Evolutionary conservation across 2,797 vertebrate genomes (phyloP), one percentile per base, ranked within the genome.

Genomic region (Forpus xanthops): DNA sequence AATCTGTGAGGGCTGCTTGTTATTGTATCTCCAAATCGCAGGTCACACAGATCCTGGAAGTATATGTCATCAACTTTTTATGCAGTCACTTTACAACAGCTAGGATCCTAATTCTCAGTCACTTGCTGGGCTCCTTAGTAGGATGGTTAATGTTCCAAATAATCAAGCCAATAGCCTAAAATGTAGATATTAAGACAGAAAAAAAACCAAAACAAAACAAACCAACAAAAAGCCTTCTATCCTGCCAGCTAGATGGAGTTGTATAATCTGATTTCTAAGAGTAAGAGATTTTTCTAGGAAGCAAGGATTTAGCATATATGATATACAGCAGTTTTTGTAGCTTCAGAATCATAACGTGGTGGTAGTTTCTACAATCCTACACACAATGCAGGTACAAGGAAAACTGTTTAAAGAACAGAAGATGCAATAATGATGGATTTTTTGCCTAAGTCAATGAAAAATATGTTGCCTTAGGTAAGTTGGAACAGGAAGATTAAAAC

Each of bases 221-320:
- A 8, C 24, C 15, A 18, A 37, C 24, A 13, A 41, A 58, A 37
- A 9, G 1, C 41, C 19, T 52, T 71, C 33, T 39, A 80, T 47
- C 5, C 31, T 60, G 31, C 25, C 78, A 85, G 71, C 39, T 85
- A 94, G 79, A 85, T 75, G 75, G 87, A 83, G 72, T 53, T 67
- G 24, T 15, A 56, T 87, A 93, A 89, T 76, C 75, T 94, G 73
- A 86, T 93, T 91, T 94, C 71, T 49, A 91, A 60, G 52, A 87
- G 64, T 30, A 81, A 49, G 31, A 5, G 74, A 50, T 88, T 94
- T 91, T 87, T 89, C 71, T 76, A 62, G 24, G 67, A 77, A 90
- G 24, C 11, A 44, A 50, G 55, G 23, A 66, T 89, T 83, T 77
- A 56, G 42, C 39, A 53, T 20, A 44, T 47, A 49, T 17, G 16